A percentile compares a stretch with the other conserved stretches of the same genome.
Evolutionary conservation across 2,797 vertebrate genomes (phyloP).

Genomic region (Lacerta viridis): DNA sequence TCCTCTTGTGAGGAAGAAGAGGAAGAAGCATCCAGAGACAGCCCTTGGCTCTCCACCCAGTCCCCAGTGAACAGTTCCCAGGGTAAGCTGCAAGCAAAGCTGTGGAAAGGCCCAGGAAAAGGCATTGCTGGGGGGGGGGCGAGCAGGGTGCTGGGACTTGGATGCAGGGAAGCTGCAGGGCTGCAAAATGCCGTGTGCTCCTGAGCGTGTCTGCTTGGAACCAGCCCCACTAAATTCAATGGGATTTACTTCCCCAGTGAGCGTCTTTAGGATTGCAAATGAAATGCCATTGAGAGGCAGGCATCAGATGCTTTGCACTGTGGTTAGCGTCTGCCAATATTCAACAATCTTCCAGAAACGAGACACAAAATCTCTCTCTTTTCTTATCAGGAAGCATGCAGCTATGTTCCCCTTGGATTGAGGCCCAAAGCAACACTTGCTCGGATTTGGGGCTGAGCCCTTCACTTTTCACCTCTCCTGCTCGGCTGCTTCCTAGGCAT

Average conservation of each 20-base stretch:
- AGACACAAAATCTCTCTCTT: not conserved
- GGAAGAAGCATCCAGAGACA: conserved; percentile 36
- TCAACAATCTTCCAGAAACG: not conserved
- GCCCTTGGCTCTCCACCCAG: conserved; percentile 74
- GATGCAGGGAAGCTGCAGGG: conserved; percentile 6
- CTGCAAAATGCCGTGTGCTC: not conserved
- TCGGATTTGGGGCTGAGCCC: conserved; percentile 71
- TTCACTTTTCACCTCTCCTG: conserved; percentile 71
- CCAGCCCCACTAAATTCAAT: not conserved
- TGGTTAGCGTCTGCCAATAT: not conserved
- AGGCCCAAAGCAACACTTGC: not conserved
- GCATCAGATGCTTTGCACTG: not conserved
- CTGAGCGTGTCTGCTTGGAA: not conserved
- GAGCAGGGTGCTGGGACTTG: not conserved
- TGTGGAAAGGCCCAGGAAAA: not conserved
- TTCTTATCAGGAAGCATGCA: conserved; percentile 56
- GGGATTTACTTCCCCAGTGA: not conserved
- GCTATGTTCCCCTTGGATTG: conserved; percentile 37
- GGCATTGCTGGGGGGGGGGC: not conserved
- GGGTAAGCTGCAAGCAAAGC: conserved; percentile 52
- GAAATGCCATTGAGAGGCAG: not conserved
- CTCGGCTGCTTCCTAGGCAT: conserved; percentile 49
- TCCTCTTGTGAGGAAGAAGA: conserved; percentile 68
- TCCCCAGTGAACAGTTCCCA: conserved; percentile 33
- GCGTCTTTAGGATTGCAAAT: not conserved